These are phyloP conservation scores for Mythimna loreyi DNA, from an alignment of 2,888 invertebrate species.

Conservation along the genomic window DNA sequence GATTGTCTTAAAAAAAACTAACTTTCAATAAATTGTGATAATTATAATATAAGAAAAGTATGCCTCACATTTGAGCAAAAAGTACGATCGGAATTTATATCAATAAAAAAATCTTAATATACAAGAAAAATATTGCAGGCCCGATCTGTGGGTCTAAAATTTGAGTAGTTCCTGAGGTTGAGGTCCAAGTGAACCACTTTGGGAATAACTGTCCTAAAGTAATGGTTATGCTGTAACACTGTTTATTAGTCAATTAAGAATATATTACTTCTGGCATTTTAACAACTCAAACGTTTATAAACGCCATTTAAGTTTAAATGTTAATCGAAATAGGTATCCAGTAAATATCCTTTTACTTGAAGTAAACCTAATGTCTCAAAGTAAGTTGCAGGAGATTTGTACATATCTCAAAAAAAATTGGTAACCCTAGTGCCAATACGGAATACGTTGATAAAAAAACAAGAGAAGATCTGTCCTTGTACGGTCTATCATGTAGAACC, in stretches of 20 bases:
- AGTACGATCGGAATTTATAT: no score
- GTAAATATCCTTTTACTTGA: neutral
- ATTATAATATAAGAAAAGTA: no score
- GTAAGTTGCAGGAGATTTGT: neutral
- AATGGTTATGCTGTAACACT: slow-evolving; percentile 13
- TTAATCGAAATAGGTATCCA: slow-evolving; percentile 23
- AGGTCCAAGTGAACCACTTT: neutral
- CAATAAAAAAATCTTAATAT: no score
- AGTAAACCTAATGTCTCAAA: neutral
- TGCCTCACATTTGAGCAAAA: no score
- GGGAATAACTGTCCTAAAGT: neutral
- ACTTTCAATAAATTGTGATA: no score
- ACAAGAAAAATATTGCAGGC: neutral
- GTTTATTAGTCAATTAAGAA: slow-evolving; percentile 23
- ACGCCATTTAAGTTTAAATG: slow-evolving; percentile 40
- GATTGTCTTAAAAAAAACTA: no score
- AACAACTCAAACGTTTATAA: slow-evolving; percentile 36
- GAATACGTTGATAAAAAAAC: neutral
- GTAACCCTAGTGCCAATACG: no score
- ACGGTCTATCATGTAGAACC: neutral
- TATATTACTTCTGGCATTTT: slow-evolving; percentile 45
- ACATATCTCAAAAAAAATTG: neutral
- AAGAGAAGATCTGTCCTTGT: neutral
- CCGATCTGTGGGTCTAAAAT: neutral
- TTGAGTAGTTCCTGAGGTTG: neutral